These are phyloP conservation scores for Pangasius macronema DNA, from an alignment of 2,797 vertebrate species.

Conservation along the genomic window DNA sequence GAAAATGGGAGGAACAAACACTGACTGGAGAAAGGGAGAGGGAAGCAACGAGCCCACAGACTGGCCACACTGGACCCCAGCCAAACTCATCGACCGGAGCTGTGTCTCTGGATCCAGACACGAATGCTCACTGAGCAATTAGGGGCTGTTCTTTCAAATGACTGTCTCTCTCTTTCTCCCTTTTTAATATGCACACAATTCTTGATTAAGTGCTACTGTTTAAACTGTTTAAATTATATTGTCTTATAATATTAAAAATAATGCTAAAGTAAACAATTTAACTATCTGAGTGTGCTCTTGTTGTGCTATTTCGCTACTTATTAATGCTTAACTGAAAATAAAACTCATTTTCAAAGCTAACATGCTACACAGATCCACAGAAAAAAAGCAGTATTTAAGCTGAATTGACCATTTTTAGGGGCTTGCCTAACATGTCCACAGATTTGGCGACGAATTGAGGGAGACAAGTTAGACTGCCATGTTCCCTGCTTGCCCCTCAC, in stretches of 20 bases:
- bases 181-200: neutral
- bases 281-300: neutral
- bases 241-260: neutral
- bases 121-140: slow-evolving; percentile 43
- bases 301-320: neutral
- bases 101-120: slow-evolving; percentile 12
- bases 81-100: slow-evolving; percentile 41
- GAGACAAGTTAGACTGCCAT: slow-evolving; percentile 55
- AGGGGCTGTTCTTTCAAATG: slow-evolving; percentile 29
- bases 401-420: slow-evolving; percentile 16
- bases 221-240: no score
- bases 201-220: neutral
- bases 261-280: neutral
- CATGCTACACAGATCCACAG: neutral
- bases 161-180: neutral
- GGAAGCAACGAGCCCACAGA: slow-evolving; percentile 43
- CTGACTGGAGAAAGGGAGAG: slow-evolving; percentile 29
- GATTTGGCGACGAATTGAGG: slow-evolving; percentile 46
- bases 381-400: neutral
- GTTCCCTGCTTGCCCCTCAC: slow-evolving; percentile 60
- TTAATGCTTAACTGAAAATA: neutral
- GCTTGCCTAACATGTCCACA: slow-evolving; percentile 29
- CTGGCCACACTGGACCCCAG: slow-evolving; percentile 36
- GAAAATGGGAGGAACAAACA: slow-evolving; percentile 56
- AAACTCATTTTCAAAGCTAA: neutral